A percentile compares a stretch with the other conserved stretches of the same genome.
These are phyloP conservation scores for Scaptodrosophila lebanonensis DNA, from an alignment of 1,140 invertebrate species.

Conservation along the genomic window DNA sequence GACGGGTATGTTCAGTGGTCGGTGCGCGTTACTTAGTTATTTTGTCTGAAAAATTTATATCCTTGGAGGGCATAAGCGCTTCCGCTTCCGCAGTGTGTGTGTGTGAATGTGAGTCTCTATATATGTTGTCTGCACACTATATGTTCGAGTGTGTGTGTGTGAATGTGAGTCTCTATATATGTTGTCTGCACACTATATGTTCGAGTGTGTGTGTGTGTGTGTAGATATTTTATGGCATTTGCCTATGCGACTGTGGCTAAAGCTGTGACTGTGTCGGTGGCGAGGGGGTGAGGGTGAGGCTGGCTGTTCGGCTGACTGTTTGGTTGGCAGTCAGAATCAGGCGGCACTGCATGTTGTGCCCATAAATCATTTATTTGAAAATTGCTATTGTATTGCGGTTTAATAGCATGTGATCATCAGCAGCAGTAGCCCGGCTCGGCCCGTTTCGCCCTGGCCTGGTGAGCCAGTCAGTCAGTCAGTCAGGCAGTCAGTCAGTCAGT, in stretches of 20 bases:
- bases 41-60: no score
- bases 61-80: no score
- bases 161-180: not conserved
- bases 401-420: constrained; percentile 71
- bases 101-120: not conserved
- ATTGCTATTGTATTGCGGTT: constrained; percentile 73
- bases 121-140: not conserved
- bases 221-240: constrained; percentile 39
- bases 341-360: constrained; percentile 43
- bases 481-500: not conserved
- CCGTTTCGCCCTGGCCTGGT: constrained; percentile 27
- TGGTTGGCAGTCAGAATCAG: constrained; percentile 43
- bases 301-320: no score
- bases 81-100: no score
- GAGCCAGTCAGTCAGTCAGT: no score
- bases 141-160: constrained; percentile 1
- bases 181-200: not conserved
- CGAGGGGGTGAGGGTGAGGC: no score
- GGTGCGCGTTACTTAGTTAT: no score
- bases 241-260: constrained; percentile 43
- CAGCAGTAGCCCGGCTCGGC: not conserved
- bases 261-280: no score
- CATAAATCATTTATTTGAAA: constrained; percentile 74
- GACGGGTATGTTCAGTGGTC: no score
- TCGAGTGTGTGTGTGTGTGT: constrained; percentile 8